These are phyloP conservation scores for Linepithema humile DNA, from an alignment of 1,140 invertebrate species.

Conservation along the genomic window DNA sequence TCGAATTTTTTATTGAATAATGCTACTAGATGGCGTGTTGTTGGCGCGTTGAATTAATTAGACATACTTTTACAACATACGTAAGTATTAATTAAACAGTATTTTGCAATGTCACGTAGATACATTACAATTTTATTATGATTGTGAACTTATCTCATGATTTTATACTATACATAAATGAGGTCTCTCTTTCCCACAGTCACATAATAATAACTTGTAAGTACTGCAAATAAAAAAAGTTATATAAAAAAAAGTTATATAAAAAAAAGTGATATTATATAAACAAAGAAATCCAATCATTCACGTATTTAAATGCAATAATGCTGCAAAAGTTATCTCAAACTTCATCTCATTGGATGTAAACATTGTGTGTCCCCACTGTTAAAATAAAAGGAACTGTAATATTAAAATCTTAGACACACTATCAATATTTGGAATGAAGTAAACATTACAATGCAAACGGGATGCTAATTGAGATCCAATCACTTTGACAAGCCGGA, in stretches of 20 bases:
- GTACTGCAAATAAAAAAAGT: background rate
- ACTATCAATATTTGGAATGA: background rate
- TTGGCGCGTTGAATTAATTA: background rate
- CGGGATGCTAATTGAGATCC: background rate
- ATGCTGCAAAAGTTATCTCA: no score
- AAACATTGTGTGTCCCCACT: background rate
- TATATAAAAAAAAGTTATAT: background rate
- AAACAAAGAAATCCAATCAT: background rate
- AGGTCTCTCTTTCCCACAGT: background rate
- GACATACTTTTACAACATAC: background rate
- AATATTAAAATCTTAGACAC: background rate
- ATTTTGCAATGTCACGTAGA: background rate
- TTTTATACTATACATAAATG: background rate
- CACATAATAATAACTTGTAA: background rate
- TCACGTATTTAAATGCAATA: no score
- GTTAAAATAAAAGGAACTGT: background rate
- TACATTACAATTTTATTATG: background rate
- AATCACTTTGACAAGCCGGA: background rate
- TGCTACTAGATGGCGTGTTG: background rate
- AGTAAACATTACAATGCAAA: background rate
- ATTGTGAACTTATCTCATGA: background rate
- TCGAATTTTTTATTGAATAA: background rate
- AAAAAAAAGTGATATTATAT: background rate
- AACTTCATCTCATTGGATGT: background rate
- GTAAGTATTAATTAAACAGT: background rate